A percentile compares a stretch with the other conserved stretches of the same genome.
Conservation (phyloP, 2,797 vertebrate species). For the Peromyscus attwateri region DNA sequence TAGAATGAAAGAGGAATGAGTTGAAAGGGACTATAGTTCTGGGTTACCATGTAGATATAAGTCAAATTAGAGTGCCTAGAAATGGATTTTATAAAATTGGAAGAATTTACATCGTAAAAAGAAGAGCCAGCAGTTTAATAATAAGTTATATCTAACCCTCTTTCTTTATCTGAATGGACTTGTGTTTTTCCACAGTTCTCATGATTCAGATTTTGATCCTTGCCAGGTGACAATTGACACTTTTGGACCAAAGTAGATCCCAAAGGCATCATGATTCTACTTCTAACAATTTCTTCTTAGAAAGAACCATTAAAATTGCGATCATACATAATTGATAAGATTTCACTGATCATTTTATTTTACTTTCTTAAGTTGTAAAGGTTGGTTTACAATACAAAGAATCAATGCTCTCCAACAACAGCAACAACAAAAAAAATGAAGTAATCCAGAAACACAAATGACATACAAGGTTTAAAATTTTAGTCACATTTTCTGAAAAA, state of each 20-base stretch:
- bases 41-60: background rate
- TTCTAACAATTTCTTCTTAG: background rate
- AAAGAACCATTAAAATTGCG: background rate
- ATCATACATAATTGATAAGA: background rate
- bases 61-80: background rate
- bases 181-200: background rate
- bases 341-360: background rate
- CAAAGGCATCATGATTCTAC: background rate
- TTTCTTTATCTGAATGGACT: background rate
- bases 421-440: background rate
- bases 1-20: constrained; percentile 39
- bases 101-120: background rate
- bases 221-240: background rate
- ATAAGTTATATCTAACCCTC: background rate
- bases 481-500: background rate
- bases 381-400: background rate
- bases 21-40: background rate
- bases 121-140: background rate
- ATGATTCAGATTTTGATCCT: background rate
- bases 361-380: background rate
- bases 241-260: background rate
- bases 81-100: background rate
- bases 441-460: background rate
- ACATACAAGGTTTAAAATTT: background rate
- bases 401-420: background rate